phyloP scores from a whole-genome alignment of 2,113 vertebrate species.

The Sterna hirundo region DNA sequence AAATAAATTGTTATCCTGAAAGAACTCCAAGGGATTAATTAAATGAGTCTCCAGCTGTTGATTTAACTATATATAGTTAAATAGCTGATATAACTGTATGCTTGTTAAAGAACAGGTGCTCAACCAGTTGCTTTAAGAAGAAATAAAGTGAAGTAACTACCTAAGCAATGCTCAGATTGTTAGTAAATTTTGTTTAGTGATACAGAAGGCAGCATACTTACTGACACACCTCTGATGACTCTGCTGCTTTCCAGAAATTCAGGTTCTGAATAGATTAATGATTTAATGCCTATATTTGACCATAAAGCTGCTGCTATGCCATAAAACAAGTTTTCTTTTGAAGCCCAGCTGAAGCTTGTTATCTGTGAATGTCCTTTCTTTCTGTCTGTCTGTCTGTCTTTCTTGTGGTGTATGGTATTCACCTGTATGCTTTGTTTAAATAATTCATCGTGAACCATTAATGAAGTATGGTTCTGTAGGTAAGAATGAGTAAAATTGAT shows the following conservation, averaged over 20 bases:
- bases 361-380: background rate
- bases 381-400: background rate
- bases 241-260: background rate
- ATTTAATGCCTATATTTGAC: background rate
- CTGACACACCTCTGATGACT: background rate
- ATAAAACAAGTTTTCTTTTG: background rate
- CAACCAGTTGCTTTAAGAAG: constrained; percentile 50
- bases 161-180: background rate
- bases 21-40: constrained; percentile 30
- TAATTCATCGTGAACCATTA: background rate
- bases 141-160: background rate
- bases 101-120: constrained; percentile 48
- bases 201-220: background rate
- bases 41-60: constrained; percentile 50
- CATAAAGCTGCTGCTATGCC: background rate
- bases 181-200: background rate
- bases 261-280: background rate
- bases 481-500: background rate
- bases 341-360: background rate
- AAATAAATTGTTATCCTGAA: constrained; percentile 32
- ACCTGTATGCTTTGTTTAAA: background rate
- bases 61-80: constrained; percentile 33
- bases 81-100: background rate
- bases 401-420: background rate
- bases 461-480: background rate